A percentile compares a stretch with the other conserved stretches of the same genome.
Conservation (phyloP, 2,113 vertebrate genomes). For the Oenanthe oenanthe region DNA sequence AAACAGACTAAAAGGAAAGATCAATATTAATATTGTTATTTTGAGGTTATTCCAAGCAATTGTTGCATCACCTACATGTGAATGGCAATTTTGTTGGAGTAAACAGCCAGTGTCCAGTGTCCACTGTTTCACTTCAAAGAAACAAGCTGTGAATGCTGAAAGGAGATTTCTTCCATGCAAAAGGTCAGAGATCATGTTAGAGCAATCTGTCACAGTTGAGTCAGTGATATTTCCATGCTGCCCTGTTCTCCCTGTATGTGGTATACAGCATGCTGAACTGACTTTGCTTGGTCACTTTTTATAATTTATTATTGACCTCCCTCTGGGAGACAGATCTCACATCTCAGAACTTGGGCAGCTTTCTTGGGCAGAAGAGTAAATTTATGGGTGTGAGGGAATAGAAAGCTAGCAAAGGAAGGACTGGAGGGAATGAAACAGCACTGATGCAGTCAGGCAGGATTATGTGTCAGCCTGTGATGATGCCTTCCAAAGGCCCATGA, state of each 20-base stretch:
- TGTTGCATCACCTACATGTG: not conserved
- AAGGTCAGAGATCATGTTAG: not conserved
- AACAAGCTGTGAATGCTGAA: conserved; percentile 3
- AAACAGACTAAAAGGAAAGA: not conserved
- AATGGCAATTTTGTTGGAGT: not conserved
- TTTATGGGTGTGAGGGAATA: not conserved
- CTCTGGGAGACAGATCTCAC: not conserved
- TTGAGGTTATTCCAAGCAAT: not conserved
- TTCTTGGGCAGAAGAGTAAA: not conserved
- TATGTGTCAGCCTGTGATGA: not conserved
- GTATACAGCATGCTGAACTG: not conserved
- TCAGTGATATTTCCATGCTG: not conserved
- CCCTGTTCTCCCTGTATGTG: not conserved
- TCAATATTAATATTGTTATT: not conserved
- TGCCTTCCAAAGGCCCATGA: not conserved
- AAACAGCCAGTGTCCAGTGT: not conserved
- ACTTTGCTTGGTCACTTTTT: not conserved
- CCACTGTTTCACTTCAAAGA: conserved; percentile 12
- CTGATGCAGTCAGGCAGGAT: not conserved
- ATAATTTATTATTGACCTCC: not conserved
- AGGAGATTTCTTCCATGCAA: not conserved
- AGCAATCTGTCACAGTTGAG: not conserved
- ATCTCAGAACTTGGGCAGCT: not conserved
- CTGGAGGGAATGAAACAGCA: not conserved
- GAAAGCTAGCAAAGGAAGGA: not conserved